Base-by-base conservation (phyloP, 2,113 vertebrate species). In the Myotis davidii region DNA sequence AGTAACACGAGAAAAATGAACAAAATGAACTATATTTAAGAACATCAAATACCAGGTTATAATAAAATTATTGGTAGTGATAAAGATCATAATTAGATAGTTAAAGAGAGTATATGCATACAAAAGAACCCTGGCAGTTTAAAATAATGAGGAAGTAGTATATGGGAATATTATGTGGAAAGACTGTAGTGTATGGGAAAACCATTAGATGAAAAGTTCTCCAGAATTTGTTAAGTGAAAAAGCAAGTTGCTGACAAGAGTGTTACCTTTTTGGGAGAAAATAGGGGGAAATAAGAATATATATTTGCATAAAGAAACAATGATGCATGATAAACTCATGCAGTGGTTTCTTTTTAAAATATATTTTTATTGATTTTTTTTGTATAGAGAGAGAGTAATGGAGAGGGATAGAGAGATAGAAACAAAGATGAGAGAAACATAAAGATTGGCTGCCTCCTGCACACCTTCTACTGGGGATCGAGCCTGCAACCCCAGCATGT, bases 261-360 rank as follows among this genome's bases (percentile, higher is more conserved):
- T 88, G 17, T 73, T 91, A 74, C 64, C 70, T 78, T 93, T 76
- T 34, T 84, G 64, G 45, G 77, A 91, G 87, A 78, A 87, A 95
- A 52, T 90, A 21, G 52, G 20, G n/a, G 29, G 18, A 50, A 82
- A 74, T 96, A 74, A 89, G 89, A 79, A 77, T 39, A 45, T 95
- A 20, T 54, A 54, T 54, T 54, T 54, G 52, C 70, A 59, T 86
- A 91, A 91, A 90, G 37, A 83, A 86, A 90, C 48, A 87, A 77
- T 32, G 50, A 64, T 92, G n/a, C 11, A 32, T 5, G 3, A 48
- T 87, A 94, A 91, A 86, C 56, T 89, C n/a, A 27, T 77, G 64
- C 67, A 83, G 59, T 84, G 72, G 32, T 86, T 91, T 91, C 23
- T 54, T 54, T 54, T 54, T 54, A 2, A 54, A 54, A 54, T 18